Evolutionary conservation across 2,797 vertebrate species (phyloP), one percentile per base, ranked within the genome.

Genomic region (Aphelocoma californica): DNA sequence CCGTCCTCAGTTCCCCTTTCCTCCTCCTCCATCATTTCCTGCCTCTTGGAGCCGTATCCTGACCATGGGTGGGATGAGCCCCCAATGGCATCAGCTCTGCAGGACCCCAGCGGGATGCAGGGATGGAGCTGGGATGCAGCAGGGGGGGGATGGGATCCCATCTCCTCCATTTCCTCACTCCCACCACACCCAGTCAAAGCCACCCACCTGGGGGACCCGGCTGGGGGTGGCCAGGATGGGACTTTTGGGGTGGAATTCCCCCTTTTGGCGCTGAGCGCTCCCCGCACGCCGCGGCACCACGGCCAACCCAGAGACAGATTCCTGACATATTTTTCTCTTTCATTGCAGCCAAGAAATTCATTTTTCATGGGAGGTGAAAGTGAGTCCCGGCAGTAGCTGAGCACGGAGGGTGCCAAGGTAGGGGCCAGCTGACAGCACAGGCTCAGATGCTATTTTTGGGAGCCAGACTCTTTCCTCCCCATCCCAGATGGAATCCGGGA

Each of bases 381-480:
- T 50, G 92, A 88, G 95, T 92, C 64, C 88, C 96, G 78, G 97
- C 97, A 97, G 98, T 97, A 97, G 97, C 97, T 93, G 95, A 96
- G 96, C 91, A 42, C 97, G 81, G 98, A 97, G 97, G 97, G 92
- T 95, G 96, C 88, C 96, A 96, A 97, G 98, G 98, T 98, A 98
- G 34, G 97, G 96, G 45, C 90, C 85, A 83, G 89, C 92, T 98
- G 98, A 97, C 98, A 96, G 70, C 64, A 5, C 34, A 3, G 75
- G 93, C 96, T 96, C 80, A 65, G 97, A 95, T 98, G 97, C 97
- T 98, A 97, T 93, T 98, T 98, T 97, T 98, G 95, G 97, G 97
- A 98, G 67, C 7, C 90, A 84, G 64, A 54, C 17, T 6, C 65
- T 50, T 21, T 66, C 64, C 57, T 86, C 42, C 61, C 50, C 56